Evolutionary conservation across 2,888 invertebrate genomes (phyloP).

Genomic region (Agrenia bidenticulata): DNA sequence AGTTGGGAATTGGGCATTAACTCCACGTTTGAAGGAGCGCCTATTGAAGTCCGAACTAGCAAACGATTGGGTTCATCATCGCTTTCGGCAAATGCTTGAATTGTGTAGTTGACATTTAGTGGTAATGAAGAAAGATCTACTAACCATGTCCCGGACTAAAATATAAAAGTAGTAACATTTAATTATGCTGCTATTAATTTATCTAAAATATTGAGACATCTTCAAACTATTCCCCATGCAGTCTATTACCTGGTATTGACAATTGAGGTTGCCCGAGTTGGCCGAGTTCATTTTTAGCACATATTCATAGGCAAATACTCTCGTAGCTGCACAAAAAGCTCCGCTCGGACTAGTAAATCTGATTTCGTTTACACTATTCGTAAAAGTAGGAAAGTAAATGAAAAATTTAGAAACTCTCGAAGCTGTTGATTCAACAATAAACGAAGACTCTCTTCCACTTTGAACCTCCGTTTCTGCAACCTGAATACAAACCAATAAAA

Average conservation of each 20-base stretch:
- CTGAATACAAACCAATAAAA: no score
- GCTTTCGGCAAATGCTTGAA: no score
- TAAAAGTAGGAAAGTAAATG: no score
- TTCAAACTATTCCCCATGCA: no score
- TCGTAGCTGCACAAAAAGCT: background rate
- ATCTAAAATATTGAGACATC: no score
- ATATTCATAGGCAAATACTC: background rate
- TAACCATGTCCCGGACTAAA: background rate
- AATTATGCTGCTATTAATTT: no score
- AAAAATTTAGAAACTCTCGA: no score
- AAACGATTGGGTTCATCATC: background rate
- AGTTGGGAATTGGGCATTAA: background rate
- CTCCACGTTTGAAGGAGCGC: background rate
- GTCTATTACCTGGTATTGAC: background rate
- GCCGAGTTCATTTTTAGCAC: constrained; percentile 5
- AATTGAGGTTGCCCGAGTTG: background rate
- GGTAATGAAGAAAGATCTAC: background rate
- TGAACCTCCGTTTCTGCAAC: background rate
- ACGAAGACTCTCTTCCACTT: background rate
- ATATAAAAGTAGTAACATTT: no score
- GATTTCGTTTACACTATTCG: background rate
- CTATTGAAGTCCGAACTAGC: background rate
- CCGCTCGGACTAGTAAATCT: constrained; percentile 1
- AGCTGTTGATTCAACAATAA: background rate
- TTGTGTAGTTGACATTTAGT: no score